phyloP scores from a whole-genome alignment of 2,888 invertebrate species.

The Agrotis ipsilon region DNA sequence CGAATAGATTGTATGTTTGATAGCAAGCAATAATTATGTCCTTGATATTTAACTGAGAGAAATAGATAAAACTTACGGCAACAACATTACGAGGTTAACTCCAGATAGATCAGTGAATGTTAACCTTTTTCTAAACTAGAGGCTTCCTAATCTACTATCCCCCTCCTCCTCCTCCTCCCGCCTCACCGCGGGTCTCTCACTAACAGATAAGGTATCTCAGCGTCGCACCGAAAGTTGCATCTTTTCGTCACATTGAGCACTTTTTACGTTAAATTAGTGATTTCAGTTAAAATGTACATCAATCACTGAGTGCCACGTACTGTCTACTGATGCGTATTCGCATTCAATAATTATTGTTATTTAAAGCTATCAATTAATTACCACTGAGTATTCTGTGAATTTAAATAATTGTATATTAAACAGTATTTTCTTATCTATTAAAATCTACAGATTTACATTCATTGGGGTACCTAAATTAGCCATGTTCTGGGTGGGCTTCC shows the following conservation, averaged over 20 bases:
- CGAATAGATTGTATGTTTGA: background rate
- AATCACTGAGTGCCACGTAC: background rate
- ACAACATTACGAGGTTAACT: slow-evolving; percentile 7
- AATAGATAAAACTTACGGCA: background rate
- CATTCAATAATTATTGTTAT: background rate
- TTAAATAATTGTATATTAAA: too few relatives aligned
- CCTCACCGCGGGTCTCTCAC: slow-evolving; percentile 25
- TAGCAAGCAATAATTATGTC: background rate
- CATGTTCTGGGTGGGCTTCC: background rate
- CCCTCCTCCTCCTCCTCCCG: background rate
- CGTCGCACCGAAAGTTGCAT: slow-evolving; percentile 65
- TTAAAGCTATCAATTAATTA: background rate
- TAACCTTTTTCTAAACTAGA: slow-evolving; percentile 50
- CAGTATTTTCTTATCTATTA: too few relatives aligned
- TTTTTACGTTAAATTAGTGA: slow-evolving; percentile 11
- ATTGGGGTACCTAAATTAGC: background rate
- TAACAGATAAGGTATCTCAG: slow-evolving; percentile 53
- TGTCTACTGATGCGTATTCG: background rate
- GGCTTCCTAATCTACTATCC: slow-evolving; percentile 42
- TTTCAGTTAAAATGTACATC: background rate
- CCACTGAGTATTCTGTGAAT: background rate
- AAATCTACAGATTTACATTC: background rate
- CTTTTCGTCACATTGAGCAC: slow-evolving; percentile 62
- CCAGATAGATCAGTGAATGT: slow-evolving; percentile 26
- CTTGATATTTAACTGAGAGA: background rate